These are phyloP conservation scores for Scopus umbretta DNA, from an alignment of 2,113 vertebrate genomes.

Conservation along the genomic window DNA sequence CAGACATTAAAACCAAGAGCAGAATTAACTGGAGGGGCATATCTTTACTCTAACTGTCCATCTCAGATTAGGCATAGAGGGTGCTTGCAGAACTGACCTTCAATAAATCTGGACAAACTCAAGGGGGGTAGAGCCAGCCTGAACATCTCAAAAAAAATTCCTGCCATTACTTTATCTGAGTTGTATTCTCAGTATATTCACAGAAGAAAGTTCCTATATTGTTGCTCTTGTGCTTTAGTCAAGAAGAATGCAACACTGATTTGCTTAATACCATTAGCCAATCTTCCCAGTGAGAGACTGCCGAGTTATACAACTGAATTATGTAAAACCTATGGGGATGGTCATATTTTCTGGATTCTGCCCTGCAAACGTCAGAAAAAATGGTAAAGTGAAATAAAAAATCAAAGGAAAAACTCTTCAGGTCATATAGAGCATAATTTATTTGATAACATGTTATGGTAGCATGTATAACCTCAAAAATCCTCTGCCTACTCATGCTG, in stretches of 20 bases:
- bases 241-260: not conserved
- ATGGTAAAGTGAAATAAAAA: not conserved
- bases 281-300: not conserved
- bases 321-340: not conserved
- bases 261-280: not conserved
- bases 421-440: not conserved
- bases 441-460: not conserved
- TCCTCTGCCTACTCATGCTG: not conserved
- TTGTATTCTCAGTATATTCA: not conserved
- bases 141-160: not conserved
- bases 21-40: not conserved
- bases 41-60: not conserved
- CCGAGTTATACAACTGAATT: not conserved
- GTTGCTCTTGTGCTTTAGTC: not conserved
- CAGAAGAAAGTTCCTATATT: not conserved
- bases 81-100: not conserved
- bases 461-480: not conserved
- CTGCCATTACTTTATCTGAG: not conserved
- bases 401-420: not conserved
- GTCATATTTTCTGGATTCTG: not conserved
- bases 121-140: not conserved
- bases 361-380: not conserved
- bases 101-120: not conserved
- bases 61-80: not conserved
- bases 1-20: not conserved